These are phyloP conservation scores for Phania funesta DNA, from an alignment of 2,888 invertebrate genomes.

Conservation along the genomic window DNA sequence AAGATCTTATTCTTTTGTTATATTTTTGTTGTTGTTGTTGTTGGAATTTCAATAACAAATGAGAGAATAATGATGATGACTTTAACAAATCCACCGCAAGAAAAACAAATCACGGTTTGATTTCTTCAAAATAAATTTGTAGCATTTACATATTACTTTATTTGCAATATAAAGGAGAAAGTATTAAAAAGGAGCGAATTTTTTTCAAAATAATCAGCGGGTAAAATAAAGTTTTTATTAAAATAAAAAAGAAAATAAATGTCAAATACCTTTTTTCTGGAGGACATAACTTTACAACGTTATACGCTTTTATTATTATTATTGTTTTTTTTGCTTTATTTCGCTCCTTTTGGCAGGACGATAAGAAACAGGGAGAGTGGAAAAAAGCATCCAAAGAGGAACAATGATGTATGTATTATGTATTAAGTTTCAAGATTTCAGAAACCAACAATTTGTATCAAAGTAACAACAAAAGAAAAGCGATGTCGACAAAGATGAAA, in stretches of 20 bases:
- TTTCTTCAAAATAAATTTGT: constrained; percentile 27
- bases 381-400: neutral
- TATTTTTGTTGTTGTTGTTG: neutral
- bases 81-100: constrained; percentile 3
- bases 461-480: constrained; percentile 10
- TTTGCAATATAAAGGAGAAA: constrained; percentile 10
- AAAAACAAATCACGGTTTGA: constrained; percentile 15
- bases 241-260: neutral
- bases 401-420: constrained; percentile 5
- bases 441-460: constrained; percentile 27
- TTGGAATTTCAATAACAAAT: constrained; percentile 12
- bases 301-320: too few species aligned
- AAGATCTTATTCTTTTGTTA: neutral
- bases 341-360: neutral
- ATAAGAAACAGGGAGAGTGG: neutral
- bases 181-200: neutral
- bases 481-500: too few species aligned
- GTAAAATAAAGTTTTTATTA: neutral
- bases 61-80: constrained; percentile 32
- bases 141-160: constrained; percentile 17
- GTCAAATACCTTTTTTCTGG: constrained; percentile 35
- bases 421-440: constrained; percentile 15
- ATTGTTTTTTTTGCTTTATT: neutral
- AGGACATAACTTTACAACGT: neutral
- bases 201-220: constrained; percentile 3